Evolutionary conservation across 2,888 invertebrate species (phyloP), one percentile per base, ranked within the genome.

Genomic region (Prenolepis imparis): DNA sequence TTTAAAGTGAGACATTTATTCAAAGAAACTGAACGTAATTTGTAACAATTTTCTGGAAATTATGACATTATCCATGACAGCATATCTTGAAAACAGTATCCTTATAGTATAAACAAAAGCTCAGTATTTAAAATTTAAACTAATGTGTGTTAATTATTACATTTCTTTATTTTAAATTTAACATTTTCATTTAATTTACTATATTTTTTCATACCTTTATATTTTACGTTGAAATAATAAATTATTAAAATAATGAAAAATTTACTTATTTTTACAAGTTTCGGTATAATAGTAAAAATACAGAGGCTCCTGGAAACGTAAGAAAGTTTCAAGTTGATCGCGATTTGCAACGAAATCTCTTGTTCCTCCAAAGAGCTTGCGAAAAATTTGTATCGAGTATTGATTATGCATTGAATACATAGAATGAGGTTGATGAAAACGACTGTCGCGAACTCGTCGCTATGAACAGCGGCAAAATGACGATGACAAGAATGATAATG

Each of bases 321-420:
- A 66, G 52, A 66, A n/a, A 75, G 18, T 8, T 15, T 36, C n/a
- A 64, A 36, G 21, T 48, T 36, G 32, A 52, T 55, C 39, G n/a
- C 64, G 48, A 18, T 18, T 39, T 28, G 8, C 24, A 66, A 66
- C 18, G 39, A 52, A 52, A 39, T 66, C 52, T 36, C 1, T 36
- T 2, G 12, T 36, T 28, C 41, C n/a, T 36, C 39, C 24, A 12
- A 52, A 15, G 55, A 28, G 9, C n/a, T 57, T 6, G 67, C 67
- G 32, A 21, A n/a, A 86, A 89, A 85, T 89, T 85, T 89, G 86
- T 86, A 88, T 85, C 83, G 84, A 83, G 82, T 87, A 87, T 86
- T 84, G 83, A 87, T 86, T 87, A 84, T 78, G 74, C 84, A 78
- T 52, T 52, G n/a, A 18, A 52, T n/a, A n/a, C 1, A 8, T 8